phyloP scores from a whole-genome alignment of 2,888 invertebrate genomes.

The Poecilus cupreus region DNA sequence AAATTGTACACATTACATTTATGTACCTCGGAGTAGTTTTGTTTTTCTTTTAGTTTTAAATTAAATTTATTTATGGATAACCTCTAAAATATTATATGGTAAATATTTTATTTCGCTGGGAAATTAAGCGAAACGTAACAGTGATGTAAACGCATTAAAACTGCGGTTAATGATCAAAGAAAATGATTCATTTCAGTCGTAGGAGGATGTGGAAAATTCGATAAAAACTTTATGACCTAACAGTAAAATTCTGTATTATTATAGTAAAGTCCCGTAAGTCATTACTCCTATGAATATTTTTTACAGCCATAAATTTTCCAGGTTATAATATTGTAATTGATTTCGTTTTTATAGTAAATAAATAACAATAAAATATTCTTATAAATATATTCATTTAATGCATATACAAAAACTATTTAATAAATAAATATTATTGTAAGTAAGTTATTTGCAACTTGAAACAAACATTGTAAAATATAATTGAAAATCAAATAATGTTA shows the following conservation, averaged over 20 bases:
- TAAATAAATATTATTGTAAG: no score
- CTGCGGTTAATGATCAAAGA: slow-evolving; percentile 1
- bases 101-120: no score
- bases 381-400: no score
- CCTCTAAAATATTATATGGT: no score
- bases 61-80: no score
- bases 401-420: no score
- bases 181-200: slow-evolving; percentile 6
- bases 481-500: no score
- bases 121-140: not conserved
- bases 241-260: not conserved
- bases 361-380: no score
- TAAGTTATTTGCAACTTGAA: no score
- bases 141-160: not conserved
- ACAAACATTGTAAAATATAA: no score
- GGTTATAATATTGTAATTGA: not conserved
- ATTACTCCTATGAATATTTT: not conserved
- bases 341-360: no score
- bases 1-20: not conserved
- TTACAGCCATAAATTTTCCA: not conserved
- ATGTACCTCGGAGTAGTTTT: not conserved
- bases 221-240: slow-evolving; percentile 6
- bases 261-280: not conserved
- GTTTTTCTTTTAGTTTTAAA: no score
- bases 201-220: slow-evolving; percentile 18